Percentiles rank a stretch among this genome's conserved stretches.
Conservation (phyloP, 2,888 invertebrate species). For the Dicycla oo region DNA sequence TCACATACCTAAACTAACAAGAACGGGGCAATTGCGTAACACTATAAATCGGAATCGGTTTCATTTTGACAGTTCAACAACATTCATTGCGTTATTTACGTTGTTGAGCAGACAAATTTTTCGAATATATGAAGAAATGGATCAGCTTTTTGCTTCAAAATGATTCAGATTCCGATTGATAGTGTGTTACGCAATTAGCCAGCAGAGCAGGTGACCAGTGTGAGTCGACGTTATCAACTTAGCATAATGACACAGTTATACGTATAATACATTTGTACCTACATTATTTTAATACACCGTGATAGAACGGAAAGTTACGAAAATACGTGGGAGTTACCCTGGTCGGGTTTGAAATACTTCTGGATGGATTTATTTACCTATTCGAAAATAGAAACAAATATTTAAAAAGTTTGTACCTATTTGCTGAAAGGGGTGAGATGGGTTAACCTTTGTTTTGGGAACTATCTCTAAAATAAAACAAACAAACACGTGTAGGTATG, state of each 20-base stretch:
- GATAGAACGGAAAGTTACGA: constrained; percentile 24
- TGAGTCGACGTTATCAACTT: constrained; percentile 47
- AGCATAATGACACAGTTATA: constrained; percentile 17
- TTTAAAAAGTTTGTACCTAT: not conserved
- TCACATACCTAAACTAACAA: constrained; percentile 19
- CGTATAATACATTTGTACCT: constrained; percentile 1
- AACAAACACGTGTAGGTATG: constrained; percentile 15
- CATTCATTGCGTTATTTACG: too few relatives aligned
- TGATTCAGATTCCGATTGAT: too few relatives aligned
- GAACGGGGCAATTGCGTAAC: too few relatives aligned
- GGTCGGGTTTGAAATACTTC: not conserved
- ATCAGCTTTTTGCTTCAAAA: too few relatives aligned
- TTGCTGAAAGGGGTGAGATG: not conserved
- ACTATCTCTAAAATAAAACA: not conserved
- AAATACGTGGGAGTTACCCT: not conserved
- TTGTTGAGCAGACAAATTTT: too few relatives aligned
- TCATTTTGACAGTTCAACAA: too few relatives aligned
- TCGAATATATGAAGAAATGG: too few relatives aligned
- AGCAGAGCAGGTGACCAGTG: constrained; percentile 48
- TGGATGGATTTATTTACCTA: not conserved
- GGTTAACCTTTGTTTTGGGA: constrained; percentile 1
- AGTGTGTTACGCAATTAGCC: too few relatives aligned
- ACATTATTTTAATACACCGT: not conserved
- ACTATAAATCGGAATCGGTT: too few relatives aligned
- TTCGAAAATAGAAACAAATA: not conserved